Evolutionary conservation across 2,113 vertebrate species (phyloP), one percentile per base, ranked within the genome.

Genomic region (Raja brachyura): DNA sequence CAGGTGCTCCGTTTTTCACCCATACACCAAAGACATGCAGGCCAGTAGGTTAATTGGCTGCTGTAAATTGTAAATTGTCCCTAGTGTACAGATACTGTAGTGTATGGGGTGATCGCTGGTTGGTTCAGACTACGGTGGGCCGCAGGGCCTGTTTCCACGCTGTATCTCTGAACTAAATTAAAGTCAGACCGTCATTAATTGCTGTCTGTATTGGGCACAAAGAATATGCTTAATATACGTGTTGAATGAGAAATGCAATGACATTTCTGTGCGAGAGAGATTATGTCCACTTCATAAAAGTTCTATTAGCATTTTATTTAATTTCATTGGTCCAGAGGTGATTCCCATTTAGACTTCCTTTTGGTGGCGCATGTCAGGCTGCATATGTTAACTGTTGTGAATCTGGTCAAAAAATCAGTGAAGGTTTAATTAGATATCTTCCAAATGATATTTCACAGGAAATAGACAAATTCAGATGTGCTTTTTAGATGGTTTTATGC

Each of bases 391-490:
- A 63, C 61, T 18, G 85, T 22, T 59, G 66, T 16, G 39, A 63
- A 68, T 5, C 61, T 33, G 20, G n/a, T 63, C 86, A 66, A 28
- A 18, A 90, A 63, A 68, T 68, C 61, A 63, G 31, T 90, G 28
- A 68, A 68, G n/a, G 66, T 90, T 90, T 90, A 68, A 90, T 90
- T 68, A 63, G 28, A 88, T 14, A 66, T 33, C n/a, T 68, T 90
- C 86, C 61, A 90, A 90, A 68, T 90, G 14, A 33, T 90, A 68
- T 90, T 90, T 90, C 63, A 20, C 10, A 20, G 85, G 6, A 68
- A 90, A 68, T 68, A 88, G 56, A 11, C 28, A 90, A 33, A 88
- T n/a, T 13, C 59, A 90, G 14, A 20, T 68, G 31, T 63, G n/a
- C 63, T 66, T 90, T 68, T 66, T 16, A 9, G 14, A 31, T 68